Percentiles rank a stretch among this genome's conserved stretches.
Conservation (phyloP, 1,140 invertebrate genomes). For the Drosophila sechellia region DNA sequence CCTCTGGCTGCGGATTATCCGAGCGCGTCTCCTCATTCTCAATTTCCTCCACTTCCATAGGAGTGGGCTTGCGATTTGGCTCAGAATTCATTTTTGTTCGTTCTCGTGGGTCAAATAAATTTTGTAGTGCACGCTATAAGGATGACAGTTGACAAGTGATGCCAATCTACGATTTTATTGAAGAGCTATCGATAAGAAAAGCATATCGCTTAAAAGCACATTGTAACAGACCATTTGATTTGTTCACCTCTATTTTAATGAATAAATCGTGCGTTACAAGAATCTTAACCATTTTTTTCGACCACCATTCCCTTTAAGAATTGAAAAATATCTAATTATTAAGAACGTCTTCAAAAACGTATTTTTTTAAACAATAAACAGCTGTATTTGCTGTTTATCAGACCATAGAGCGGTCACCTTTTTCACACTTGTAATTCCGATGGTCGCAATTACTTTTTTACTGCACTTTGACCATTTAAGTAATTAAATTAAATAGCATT, state of each 20-base stretch:
- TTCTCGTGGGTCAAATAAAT: not conserved
- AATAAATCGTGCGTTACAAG: not conserved
- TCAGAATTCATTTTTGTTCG: slow-evolving; percentile 33
- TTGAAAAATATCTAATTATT: not conserved
- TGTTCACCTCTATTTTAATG: too few relatives aligned
- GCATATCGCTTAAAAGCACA: too few relatives aligned
- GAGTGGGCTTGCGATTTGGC: not conserved
- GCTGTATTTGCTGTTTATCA: too few relatives aligned
- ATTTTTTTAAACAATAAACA: too few relatives aligned
- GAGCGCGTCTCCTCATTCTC: not conserved
- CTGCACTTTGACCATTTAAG: too few relatives aligned
- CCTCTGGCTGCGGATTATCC: not conserved
- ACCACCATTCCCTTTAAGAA: not conserved
- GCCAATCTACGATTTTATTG: not conserved
- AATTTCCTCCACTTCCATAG: not conserved
- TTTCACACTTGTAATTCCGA: too few relatives aligned
- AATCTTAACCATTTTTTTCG: not conserved
- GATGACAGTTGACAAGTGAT: slow-evolving; percentile 1
- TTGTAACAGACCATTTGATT: not conserved
- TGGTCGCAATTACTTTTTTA: too few relatives aligned
- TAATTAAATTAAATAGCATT: too few relatives aligned
- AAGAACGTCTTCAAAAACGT: not conserved
- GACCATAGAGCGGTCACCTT: too few relatives aligned
- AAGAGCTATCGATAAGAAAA: not conserved
- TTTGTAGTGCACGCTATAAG: slow-evolving; percentile 14